These are phyloP conservation scores for Cenopis cana DNA, from an alignment of 2,888 invertebrate genomes.

Conservation along the genomic window DNA sequence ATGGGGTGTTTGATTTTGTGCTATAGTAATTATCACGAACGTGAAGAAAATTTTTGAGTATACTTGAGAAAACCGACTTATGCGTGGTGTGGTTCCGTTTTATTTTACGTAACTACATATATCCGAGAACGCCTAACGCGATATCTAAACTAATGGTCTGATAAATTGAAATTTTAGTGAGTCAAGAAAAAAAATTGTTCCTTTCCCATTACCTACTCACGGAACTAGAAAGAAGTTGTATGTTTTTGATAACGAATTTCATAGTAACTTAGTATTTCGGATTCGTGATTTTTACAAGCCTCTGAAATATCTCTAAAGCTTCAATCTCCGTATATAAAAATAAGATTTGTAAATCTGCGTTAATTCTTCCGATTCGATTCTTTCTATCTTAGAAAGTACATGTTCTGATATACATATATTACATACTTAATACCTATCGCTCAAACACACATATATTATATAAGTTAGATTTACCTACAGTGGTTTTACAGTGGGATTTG, in stretches of 20 bases:
- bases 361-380: background rate
- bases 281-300: no score
- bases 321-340: background rate
- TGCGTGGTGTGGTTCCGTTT: background rate
- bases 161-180: background rate
- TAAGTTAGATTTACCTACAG: background rate
- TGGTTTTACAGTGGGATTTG: slow-evolving; percentile 18
- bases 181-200: background rate
- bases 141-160: background rate
- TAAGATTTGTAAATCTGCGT: background rate
- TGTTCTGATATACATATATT: background rate
- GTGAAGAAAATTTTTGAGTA: background rate
- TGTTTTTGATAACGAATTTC: background rate
- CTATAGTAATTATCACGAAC: background rate
- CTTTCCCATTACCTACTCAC: background rate
- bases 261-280: no score
- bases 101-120: background rate
- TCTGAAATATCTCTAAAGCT: background rate
- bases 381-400: background rate
- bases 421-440: slow-evolving; percentile 4
- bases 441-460: slow-evolving; percentile 16
- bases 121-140: background rate
- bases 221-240: background rate
- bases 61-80: background rate
- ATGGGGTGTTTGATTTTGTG: no score